These are phyloP conservation scores for Trachelus stipa DNA, from an alignment of 2,888 invertebrate genomes.

Conservation along the genomic window DNA sequence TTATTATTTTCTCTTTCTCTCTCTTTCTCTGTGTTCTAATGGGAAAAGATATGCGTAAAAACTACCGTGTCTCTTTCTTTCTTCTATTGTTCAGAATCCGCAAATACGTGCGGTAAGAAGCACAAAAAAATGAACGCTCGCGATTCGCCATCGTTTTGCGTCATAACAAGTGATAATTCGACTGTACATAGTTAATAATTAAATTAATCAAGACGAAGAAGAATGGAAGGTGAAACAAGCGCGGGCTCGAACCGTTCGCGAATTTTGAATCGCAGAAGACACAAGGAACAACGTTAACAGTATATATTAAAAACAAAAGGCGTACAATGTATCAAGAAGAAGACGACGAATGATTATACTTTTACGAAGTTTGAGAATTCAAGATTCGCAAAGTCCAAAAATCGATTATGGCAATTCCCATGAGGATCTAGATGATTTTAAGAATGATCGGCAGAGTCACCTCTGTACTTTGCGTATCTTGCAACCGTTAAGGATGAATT, in stretches of 20 bases:
- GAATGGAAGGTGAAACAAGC: background rate
- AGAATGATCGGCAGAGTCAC: background rate
- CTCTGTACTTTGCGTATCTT: background rate
- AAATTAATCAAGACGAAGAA: background rate
- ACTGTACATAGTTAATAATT: slow-evolving; percentile 19
- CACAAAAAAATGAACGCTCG: background rate
- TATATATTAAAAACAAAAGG: background rate
- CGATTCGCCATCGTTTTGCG: background rate
- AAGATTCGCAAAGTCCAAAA: background rate
- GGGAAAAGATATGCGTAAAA: slow-evolving; percentile 16
- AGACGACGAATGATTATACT: background rate
- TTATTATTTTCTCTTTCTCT: slow-evolving; percentile 12
- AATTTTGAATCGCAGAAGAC: background rate
- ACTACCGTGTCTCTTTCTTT: background rate
- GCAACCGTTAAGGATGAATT: background rate
- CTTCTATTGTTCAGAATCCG: background rate
- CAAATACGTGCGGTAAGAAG: background rate
- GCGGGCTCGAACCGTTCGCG: background rate
- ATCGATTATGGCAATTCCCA: background rate
- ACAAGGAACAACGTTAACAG: slow-evolving; percentile 1
- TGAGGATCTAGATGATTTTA: background rate
- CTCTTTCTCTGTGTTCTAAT: slow-evolving; percentile 21
- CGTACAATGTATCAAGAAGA: background rate
- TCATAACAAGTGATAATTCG: slow-evolving; percentile 15
- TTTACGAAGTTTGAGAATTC: background rate